These are phyloP conservation scores for Selene dorsalis DNA, from an alignment of 2,797 vertebrate genomes.

Conservation along the genomic window DNA sequence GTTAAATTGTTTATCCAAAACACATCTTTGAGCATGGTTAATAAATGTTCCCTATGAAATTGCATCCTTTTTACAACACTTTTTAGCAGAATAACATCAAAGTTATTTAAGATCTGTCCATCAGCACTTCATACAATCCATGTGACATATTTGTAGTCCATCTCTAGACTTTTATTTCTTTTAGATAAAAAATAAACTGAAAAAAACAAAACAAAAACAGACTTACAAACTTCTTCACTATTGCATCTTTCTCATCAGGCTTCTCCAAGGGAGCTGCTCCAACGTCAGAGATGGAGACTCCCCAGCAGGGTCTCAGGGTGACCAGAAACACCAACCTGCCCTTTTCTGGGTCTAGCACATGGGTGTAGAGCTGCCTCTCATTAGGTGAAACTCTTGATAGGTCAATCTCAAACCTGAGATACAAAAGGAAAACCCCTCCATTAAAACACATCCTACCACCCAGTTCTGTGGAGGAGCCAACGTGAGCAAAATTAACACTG, in stretches of 20 bases:
- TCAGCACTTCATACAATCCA: no score
- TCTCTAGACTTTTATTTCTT: neutral
- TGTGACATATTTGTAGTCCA: neutral
- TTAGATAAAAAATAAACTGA: neutral
- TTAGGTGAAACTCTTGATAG: slow-evolving; percentile 83
- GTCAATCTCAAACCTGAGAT: slow-evolving; percentile 90
- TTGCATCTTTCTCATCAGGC: slow-evolving; percentile 80
- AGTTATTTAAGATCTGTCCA: slow-evolving; percentile 12
- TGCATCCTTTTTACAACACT: neutral
- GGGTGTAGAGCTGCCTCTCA: slow-evolving; percentile 87
- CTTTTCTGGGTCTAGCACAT: slow-evolving; percentile 85
- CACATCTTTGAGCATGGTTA: neutral
- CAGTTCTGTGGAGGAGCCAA: slow-evolving; percentile 41
- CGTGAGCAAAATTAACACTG: slow-evolving; percentile 56
- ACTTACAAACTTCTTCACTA: slow-evolving; percentile 90
- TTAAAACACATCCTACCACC: slow-evolving; percentile 43
- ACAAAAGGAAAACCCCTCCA: slow-evolving; percentile 51
- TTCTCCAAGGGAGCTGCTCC: slow-evolving; percentile 88
- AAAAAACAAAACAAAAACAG: slow-evolving; percentile 13
- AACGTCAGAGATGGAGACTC: slow-evolving; percentile 91
- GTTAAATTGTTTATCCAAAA: neutral
- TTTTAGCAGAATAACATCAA: neutral
- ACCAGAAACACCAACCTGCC: slow-evolving; percentile 89
- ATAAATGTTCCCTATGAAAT: neutral
- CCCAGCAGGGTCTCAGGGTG: slow-evolving; percentile 86